Evolutionary conservation across 1,140 invertebrate genomes (phyloP), one percentile per base, ranked within the genome.

Genomic region (Drosophila nigromelanica): DNA sequence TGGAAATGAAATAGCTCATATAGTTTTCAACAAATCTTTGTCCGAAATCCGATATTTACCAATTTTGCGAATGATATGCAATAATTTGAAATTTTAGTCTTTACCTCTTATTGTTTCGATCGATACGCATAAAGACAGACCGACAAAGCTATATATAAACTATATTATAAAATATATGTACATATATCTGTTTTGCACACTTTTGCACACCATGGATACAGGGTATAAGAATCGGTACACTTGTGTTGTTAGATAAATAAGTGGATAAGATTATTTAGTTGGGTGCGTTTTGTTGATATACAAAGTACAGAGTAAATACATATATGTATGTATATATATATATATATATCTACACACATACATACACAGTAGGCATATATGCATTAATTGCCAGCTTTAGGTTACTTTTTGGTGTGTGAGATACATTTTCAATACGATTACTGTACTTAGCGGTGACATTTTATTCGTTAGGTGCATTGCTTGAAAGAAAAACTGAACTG

Each of bases 341-440:
- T 35, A 35, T 33, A 33, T 69, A 50, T 50, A 56, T 37, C 55
- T 62, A 62, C 58, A 61, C 40, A 69, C 66, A 73, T 85, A 79
- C 80, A 82, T 82, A 82, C 64, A 76, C 48, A 52, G 30, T 51
- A 37, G 56, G 42, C 50, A 71, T 55, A 76, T 83, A 73, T 33
- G 30, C 30, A 5, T 33, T 76, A 30, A 73, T 40, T 81, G 80
- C 58, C 73, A 77, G 64, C 66, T 64, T 71, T 60, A 39, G 62
- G 70, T 24, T 77, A 35, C 33, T 35, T 67, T 58, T 72, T 73
- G 80, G 78, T 81, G 82, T 86, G 81, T 87, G 74, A 78, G 63
- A 70, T 77, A 86, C 82, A 80, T 85, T 76, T 27, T 71, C 72
- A 78, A 63, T 85, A 83, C 80, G 80, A 71, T 60, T 75, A 78